Evolutionary conservation across 2,888 invertebrate species (phyloP), one percentile per base, ranked within the genome.

Genomic region (Macrophya alboannulata): DNA sequence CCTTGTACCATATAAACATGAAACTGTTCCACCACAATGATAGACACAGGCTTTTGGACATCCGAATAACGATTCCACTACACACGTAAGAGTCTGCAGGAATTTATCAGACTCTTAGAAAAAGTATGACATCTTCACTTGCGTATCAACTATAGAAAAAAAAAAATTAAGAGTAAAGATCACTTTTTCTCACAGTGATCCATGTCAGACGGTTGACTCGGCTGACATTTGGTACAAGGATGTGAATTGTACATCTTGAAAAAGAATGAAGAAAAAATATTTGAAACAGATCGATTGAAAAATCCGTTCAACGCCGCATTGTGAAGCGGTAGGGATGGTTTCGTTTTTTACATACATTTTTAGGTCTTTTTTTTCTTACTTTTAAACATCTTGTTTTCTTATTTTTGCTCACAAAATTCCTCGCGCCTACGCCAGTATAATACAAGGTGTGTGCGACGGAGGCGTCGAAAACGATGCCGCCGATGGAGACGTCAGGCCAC

Each of bases 391-490:
- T 31, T 31, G 31, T 31, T 31, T 3, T 31, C 31, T 31, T 0
- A 25, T 25, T 74, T 45, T n/a, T 21, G n/a, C 10, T 74, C 45
- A 10, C 43, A 8, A 45, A 45, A 74, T 74, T 74, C 43, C 45
- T 43, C 45, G 72, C 43, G 21, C 72, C 72, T 74, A 74, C 72
- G 72, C 72, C 72, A 68, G 68, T 68, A 68, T 17, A 68, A 31
- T 21, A 68, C 68, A 74, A 74, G 72, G 81, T 81, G 62, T 62
- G 62, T 25, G 81, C 81, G 40, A 62, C 62, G 81, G 43, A 59
- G 81, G 81, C 81, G 81, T 81, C 81, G 81, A 62, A 81, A 81
- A 81, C 81, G 59, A 81, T 81, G 62, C 81, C 81, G 81, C 59
- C 77, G 81, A 81, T 81, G 81, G 62, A 81, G 81, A 81, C 81